Evolutionary conservation across 1,140 invertebrate species (phyloP).

Genomic region (Batillaria attramentaria): DNA sequence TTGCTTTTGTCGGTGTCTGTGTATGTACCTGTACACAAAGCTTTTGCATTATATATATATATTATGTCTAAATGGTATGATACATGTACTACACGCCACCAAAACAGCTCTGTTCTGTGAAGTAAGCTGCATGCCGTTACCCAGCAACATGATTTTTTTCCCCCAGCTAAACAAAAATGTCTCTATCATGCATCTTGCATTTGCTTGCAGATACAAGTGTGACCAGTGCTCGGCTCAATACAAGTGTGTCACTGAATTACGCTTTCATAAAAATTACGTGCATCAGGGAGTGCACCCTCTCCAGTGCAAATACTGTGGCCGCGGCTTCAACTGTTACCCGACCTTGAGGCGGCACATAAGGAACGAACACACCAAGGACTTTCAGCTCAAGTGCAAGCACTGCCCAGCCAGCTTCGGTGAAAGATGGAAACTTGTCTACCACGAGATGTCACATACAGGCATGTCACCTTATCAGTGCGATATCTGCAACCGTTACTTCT

Average conservation of each 20-base stretch:
- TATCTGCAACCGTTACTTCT: not conserved
- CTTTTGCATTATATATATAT: not conserved
- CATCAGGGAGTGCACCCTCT: not conserved
- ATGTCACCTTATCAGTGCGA: not conserved
- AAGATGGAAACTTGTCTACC: not conserved
- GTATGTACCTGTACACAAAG: not conserved
- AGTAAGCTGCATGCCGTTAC: not conserved
- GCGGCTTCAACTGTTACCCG: not conserved
- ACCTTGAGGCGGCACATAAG: not conserved
- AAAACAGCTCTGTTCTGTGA: not conserved
- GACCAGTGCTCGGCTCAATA: not conserved
- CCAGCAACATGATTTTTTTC: not conserved
- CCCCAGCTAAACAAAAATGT: too few species aligned
- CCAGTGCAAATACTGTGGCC: not conserved
- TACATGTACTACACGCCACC: not conserved
- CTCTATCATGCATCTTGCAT: too few species aligned
- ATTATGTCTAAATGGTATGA: not conserved
- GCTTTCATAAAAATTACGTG: not conserved
- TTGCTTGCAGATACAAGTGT: conserved; percentile 19
- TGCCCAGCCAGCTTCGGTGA: conserved; percentile 7
- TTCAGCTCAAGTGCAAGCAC: not conserved
- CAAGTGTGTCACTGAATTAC: not conserved
- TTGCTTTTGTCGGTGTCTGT: not conserved
- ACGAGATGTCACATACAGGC: conserved; percentile 1
- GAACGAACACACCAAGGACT: not conserved